phyloP scores from a whole-genome alignment of 30 jellyfish, hydroid and myxozoan genomes.

The Chironex yamaguchii region DNA sequence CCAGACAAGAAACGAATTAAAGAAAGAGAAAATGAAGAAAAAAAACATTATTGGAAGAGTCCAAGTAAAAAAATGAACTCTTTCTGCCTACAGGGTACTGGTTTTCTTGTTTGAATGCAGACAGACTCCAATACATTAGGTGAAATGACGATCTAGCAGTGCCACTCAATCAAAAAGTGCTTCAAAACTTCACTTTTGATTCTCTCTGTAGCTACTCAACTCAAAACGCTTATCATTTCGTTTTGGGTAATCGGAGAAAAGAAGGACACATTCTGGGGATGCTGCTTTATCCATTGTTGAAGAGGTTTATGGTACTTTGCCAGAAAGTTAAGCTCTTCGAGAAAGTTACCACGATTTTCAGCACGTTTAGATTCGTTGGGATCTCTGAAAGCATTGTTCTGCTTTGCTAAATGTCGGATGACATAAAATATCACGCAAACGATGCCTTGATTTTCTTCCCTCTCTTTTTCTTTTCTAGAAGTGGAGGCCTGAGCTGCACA shows the following conservation, averaged over 20 bases:
- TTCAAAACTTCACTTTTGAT: too few species aligned
- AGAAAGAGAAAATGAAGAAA: too few species aligned
- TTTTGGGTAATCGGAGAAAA: constrained; percentile 44
- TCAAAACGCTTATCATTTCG: constrained; percentile 60
- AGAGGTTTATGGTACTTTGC: constrained; percentile 57
- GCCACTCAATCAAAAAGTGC: too few species aligned
- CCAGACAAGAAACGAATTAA: too few species aligned
- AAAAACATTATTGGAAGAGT: too few species aligned
- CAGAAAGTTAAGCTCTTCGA: constrained; percentile 48
- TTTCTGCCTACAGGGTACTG: too few species aligned
- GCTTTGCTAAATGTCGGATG: constrained; percentile 57
- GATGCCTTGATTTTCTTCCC: constrained; percentile 33
- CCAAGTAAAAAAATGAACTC: too few species aligned
- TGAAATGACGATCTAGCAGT: too few species aligned
- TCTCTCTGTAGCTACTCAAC: too few species aligned
- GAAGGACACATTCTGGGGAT: constrained; percentile 65
- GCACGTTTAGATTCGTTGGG: constrained; percentile 7
- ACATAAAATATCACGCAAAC: constrained; percentile 41
- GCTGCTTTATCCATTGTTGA: constrained; percentile 53
- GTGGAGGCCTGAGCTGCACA: constrained; percentile 63
- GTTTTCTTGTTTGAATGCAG: too few species aligned
- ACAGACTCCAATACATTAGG: too few species aligned
- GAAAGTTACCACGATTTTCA: constrained; percentile 53
- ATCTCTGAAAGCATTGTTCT: constrained; percentile 69
- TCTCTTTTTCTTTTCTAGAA: constrained; percentile 28